Percentiles rank a stretch among this genome's conserved stretches.
These are phyloP conservation scores for Cyanoramphus novaezelandiae DNA, from an alignment of 2,113 vertebrate species.

Conservation along the genomic window DNA sequence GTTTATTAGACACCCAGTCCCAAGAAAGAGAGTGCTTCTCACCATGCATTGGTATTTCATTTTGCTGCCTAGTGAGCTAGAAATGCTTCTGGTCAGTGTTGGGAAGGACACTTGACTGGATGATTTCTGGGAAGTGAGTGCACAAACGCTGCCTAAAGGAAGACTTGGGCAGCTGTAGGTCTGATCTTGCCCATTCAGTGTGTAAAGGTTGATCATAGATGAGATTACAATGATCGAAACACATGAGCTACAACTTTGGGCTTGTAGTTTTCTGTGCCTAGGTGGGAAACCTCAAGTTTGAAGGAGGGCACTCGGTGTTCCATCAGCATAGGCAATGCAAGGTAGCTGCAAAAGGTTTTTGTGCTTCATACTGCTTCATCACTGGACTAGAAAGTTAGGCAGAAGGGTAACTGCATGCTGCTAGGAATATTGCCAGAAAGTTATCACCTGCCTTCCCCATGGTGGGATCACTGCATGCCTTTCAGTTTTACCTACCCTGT, in stretches of 20 bases:
- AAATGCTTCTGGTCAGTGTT: background rate
- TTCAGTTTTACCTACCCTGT: rapidly evolving
- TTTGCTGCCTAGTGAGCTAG: background rate
- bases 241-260: background rate
- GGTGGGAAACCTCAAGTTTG: rapidly evolving
- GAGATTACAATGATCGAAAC: background rate
- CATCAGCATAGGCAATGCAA: background rate
- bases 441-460: too few relatives aligned
- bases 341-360: background rate
- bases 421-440: background rate
- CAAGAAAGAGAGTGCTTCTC: background rate
- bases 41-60: background rate
- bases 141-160: background rate
- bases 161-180: background rate
- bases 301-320: rapidly evolving
- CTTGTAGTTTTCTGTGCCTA: background rate
- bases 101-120: background rate
- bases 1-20: background rate
- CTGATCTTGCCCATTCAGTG: background rate
- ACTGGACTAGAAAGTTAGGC: background rate
- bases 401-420: background rate
- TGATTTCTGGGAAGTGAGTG: background rate
- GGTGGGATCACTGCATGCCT: rapidly evolving
- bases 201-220: background rate
- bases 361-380: background rate